These are phyloP conservation scores for Tachystola acroxantha DNA, from an alignment of 2,888 invertebrate species.

Conservation along the genomic window DNA sequence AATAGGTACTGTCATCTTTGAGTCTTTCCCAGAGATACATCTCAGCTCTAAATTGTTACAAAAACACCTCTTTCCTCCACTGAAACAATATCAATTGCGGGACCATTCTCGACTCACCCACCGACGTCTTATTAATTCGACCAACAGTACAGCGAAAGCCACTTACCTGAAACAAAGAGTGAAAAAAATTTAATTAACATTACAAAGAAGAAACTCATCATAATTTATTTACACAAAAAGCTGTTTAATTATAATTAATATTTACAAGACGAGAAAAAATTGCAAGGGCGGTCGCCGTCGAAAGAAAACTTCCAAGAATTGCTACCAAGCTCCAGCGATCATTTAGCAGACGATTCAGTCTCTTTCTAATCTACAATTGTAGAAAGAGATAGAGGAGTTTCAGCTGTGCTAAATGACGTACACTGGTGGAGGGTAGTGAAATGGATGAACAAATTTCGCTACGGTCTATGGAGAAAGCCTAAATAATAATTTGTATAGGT, in stretches of 20 bases:
- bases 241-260: slow-evolving; percentile 73
- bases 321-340: slow-evolving; percentile 8
- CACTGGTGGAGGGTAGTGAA: neutral
- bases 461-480: no score
- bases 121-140: slow-evolving; percentile 17
- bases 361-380: slow-evolving; percentile 7
- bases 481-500: no score
- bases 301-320: slow-evolving; percentile 12
- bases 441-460: no score
- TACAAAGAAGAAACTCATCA: slow-evolving; percentile 54
- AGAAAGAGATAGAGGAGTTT: slow-evolving; percentile 15
- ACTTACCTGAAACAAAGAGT: slow-evolving; percentile 67
- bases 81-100: neutral
- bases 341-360: slow-evolving; percentile 5
- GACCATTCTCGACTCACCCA: neutral
- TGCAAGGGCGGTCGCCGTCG: slow-evolving; percentile 10
- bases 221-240: slow-evolving; percentile 70
- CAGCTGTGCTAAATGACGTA: neutral
- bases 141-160: slow-evolving; percentile 53
- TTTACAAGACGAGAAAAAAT: slow-evolving; percentile 57
- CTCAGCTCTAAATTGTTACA: no score
- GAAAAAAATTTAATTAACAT: slow-evolving; percentile 68
- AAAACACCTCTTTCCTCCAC: no score
- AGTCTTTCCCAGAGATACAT: no score
- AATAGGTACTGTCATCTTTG: no score